Evolutionary conservation across 2,888 invertebrate genomes (phyloP).

Genomic region (Cylloceria caligata): DNA sequence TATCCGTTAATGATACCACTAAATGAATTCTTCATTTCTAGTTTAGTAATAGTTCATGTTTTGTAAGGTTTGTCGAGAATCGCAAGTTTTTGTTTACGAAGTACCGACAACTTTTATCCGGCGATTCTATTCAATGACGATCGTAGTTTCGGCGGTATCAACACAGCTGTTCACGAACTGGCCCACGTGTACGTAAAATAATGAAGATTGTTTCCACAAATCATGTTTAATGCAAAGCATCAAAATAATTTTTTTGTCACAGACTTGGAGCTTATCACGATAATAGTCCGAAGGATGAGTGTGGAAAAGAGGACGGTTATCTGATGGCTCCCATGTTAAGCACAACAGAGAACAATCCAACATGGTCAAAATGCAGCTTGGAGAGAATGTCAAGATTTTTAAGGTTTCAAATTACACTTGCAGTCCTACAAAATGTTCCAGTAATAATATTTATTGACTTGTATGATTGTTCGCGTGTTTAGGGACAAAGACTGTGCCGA

Average conservation of each 20-base stretch:
- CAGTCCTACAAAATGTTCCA: neutral
- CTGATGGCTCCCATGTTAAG: neutral
- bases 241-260: neutral
- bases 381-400: neutral
- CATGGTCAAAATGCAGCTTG: constrained; percentile 9
- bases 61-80: neutral
- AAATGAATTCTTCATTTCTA: too few species aligned
- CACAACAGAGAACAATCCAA: neutral
- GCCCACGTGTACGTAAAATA: neutral
- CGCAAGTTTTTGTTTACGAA: neutral
- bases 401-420: neutral
- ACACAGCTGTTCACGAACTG: constrained; percentile 1
- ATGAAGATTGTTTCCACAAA: neutral
- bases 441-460: neutral
- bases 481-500: neutral
- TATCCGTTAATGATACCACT: too few species aligned
- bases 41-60: neutral
- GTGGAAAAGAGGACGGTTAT: neutral
- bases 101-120: neutral
- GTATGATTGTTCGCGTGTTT: neutral
- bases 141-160: neutral
- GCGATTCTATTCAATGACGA: neutral
- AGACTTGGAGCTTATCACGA: constrained; percentile 1
- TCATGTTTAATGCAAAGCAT: neutral
- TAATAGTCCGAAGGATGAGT: neutral